These are phyloP conservation scores for Silurus meridionalis DNA, from an alignment of 2,113 vertebrate species.

Conservation along the genomic window DNA sequence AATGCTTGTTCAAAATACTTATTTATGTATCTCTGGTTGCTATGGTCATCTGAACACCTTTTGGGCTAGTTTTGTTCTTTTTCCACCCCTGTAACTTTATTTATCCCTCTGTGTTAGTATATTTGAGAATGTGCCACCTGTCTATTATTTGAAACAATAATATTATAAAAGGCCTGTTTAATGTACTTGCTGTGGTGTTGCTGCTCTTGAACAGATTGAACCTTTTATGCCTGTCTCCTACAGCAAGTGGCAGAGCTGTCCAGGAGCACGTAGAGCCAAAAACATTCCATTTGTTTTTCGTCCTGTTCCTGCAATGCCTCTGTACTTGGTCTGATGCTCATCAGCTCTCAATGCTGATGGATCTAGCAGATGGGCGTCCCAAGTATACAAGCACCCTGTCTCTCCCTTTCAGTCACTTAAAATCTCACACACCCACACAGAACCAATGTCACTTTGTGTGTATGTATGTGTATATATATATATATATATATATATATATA, in stretches of 20 bases:
- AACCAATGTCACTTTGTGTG: neutral
- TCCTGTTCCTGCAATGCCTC: slow-evolving; percentile 31
- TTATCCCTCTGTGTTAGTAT: slow-evolving; percentile 18
- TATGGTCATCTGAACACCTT: neutral
- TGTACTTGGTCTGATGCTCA: slow-evolving; percentile 27
- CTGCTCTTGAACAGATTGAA: slow-evolving; percentile 47
- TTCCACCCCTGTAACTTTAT: neutral
- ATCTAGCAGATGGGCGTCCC: slow-evolving; percentile 40
- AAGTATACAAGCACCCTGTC: slow-evolving; percentile 14
- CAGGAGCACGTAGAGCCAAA: slow-evolving; percentile 35
- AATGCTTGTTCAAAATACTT: neutral
- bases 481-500: neutral
- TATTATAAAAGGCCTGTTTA: slow-evolving; percentile 49
- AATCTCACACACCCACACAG: neutral
- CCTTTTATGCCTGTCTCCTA: slow-evolving; percentile 44
- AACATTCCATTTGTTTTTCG: slow-evolving; percentile 40
- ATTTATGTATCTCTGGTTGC: slow-evolving; percentile 12
- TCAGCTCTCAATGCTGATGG: slow-evolving; percentile 39
- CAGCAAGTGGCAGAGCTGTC: slow-evolving; percentile 34
- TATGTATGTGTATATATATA: neutral
- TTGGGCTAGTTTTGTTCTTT: neutral
- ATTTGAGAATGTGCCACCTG: neutral
- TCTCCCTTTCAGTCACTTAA: neutral
- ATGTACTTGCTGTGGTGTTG: slow-evolving; percentile 41
- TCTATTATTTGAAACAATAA: slow-evolving; percentile 48